Evolutionary conservation across 2,888 invertebrate genomes (phyloP).

Genomic region (Leucozona laternaria): DNA sequence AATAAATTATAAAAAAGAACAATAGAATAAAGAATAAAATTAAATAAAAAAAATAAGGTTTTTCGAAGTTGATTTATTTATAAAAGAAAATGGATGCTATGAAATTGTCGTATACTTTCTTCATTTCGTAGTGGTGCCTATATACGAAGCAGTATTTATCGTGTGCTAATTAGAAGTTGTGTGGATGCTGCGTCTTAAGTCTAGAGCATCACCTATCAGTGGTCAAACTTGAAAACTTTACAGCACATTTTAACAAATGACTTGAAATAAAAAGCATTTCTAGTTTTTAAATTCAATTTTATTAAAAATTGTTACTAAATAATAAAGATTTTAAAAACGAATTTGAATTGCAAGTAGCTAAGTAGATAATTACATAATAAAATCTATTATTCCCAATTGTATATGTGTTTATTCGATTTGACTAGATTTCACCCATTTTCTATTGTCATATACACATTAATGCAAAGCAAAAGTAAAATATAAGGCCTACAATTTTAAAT

Average conservation of each 20-base stretch:
- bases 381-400: conserved; percentile 49
- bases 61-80: neutral
- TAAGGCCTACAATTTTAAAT: conserved; percentile 54
- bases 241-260: too few species aligned
- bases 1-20: conserved; percentile 72
- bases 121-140: too few species aligned
- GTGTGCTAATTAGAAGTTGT: too few species aligned
- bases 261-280: conserved; percentile 1
- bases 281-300: conserved; percentile 53
- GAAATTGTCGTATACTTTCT: too few species aligned
- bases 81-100: too few species aligned
- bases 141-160: too few species aligned
- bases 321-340: conserved; percentile 3
- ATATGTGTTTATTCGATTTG: conserved; percentile 35
- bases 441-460: conserved; percentile 45
- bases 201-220: too few species aligned
- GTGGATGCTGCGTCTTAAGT: too few species aligned
- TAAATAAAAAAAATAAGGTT: conserved; percentile 27
- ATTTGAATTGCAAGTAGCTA: conserved; percentile 4
- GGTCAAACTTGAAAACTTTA: too few species aligned
- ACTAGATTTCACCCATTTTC: conserved; percentile 74
- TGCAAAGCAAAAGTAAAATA: conserved; percentile 52
- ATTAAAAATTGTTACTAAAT: conserved; percentile 52
- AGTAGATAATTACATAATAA: neutral
- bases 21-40: conserved; percentile 64